Conservation (phyloP, 2,888 invertebrate genomes). For the Acanthosepion lycidas region DNA sequence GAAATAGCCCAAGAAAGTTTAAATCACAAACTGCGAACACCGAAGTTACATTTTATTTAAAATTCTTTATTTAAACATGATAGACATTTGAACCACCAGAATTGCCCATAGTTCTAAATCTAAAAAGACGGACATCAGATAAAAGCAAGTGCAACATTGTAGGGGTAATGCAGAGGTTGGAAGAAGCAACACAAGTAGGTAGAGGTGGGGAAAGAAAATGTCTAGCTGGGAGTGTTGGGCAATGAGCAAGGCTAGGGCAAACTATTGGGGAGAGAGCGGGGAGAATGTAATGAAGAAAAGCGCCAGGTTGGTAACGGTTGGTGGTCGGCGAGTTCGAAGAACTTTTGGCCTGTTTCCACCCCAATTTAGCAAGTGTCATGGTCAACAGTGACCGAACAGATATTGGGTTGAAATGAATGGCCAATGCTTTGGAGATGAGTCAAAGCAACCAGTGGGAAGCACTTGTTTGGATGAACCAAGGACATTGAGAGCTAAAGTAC, state of each 20-base stretch:
- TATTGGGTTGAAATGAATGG: constrained; percentile 18
- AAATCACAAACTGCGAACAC: too few relatives aligned
- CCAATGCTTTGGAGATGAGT: not conserved
- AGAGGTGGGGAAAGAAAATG: not conserved
- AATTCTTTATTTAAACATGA: not conserved
- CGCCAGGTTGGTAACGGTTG: not conserved
- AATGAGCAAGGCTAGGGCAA: not conserved
- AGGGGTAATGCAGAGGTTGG: not conserved
- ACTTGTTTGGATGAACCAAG: constrained; percentile 33
- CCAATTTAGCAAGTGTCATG: constrained; percentile 33
- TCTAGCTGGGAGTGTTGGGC: not conserved
- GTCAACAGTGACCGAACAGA: constrained; percentile 13
- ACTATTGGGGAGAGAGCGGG: not conserved
- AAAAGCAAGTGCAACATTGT: not conserved
- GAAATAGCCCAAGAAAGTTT: too few relatives aligned
- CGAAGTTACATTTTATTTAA: too few relatives aligned
- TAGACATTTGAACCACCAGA: not conserved
- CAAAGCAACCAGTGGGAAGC: constrained; percentile 2
- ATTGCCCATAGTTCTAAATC: not conserved
- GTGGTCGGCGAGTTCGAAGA: not conserved
- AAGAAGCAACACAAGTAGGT: not conserved
- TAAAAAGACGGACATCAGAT: not conserved
- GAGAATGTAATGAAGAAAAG: not conserved
- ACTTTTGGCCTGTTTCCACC: constrained; percentile 33
- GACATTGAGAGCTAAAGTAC: not conserved